Conservation (phyloP, 2,797 vertebrate genomes). For the Lemur catta region DNA sequence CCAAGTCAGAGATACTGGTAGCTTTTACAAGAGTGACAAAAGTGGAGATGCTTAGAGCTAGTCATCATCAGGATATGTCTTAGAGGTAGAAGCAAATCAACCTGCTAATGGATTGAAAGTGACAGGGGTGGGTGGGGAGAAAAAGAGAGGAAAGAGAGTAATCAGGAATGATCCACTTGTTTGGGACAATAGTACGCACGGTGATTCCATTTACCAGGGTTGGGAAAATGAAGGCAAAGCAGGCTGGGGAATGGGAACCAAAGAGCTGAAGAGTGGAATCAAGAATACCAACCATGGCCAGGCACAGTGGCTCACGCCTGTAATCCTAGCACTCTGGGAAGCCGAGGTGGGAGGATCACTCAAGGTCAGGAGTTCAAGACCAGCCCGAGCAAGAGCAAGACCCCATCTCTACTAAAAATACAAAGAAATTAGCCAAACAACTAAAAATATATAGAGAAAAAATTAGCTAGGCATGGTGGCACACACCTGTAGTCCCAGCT, state of each 20-base stretch:
- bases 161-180: background rate
- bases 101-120: background rate
- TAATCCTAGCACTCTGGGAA: no score
- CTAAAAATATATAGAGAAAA: no score
- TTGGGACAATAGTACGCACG: background rate
- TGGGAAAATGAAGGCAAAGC: background rate
- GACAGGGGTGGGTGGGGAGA: background rate
- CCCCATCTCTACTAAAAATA: no score
- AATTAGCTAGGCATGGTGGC: no score
- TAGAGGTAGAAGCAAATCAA: background rate
- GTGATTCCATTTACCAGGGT: background rate
- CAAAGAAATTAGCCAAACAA: no score
- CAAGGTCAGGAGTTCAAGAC: no score
- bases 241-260: background rate
- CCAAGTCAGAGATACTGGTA: background rate
- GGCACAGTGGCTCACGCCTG: no score
- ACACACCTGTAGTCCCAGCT: no score
- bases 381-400: no score
- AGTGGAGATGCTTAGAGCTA: background rate
- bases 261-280: background rate
- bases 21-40: background rate
- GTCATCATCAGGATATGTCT: background rate
- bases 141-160: background rate
- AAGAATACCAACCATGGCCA: background rate
- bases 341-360: no score